These are phyloP conservation scores for Uria aalge DNA, from an alignment of 2,113 vertebrate genomes.

Conservation along the genomic window DNA sequence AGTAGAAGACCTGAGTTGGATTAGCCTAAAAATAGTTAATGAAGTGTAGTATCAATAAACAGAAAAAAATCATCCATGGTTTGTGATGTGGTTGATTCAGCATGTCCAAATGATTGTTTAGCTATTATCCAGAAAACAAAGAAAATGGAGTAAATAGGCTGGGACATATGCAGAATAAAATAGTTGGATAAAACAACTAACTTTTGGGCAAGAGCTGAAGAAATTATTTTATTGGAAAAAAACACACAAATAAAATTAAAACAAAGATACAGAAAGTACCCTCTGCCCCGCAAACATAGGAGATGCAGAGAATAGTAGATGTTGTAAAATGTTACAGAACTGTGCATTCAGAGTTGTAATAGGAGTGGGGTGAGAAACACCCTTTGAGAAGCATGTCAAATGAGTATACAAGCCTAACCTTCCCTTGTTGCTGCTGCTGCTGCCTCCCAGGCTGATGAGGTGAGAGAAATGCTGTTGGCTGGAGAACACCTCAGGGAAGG, in stretches of 20 bases:
- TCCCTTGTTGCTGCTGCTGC: neutral
- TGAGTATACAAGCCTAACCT: neutral
- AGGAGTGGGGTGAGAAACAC: neutral
- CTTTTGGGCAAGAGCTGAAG: neutral
- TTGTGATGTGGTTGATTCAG: neutral
- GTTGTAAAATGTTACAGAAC: neutral
- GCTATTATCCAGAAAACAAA: neutral
- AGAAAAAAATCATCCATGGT: neutral
- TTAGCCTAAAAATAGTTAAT: neutral
- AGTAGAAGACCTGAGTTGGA: neutral
- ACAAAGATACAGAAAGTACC: neutral
- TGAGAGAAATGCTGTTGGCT: neutral
- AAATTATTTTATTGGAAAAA: neutral
- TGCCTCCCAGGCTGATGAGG: neutral
- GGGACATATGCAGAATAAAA: neutral
- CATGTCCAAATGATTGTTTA: neutral
- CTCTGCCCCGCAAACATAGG: neutral
- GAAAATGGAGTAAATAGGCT: neutral
- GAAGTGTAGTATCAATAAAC: neutral
- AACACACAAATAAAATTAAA: neutral
- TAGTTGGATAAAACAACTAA: neutral
- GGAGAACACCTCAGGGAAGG: neutral
- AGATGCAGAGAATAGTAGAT: neutral
- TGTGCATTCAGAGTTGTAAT: neutral
- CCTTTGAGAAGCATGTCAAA: neutral